Conservation (phyloP, 2,888 invertebrate genomes). For the Sphaerophoria taeniata region DNA sequence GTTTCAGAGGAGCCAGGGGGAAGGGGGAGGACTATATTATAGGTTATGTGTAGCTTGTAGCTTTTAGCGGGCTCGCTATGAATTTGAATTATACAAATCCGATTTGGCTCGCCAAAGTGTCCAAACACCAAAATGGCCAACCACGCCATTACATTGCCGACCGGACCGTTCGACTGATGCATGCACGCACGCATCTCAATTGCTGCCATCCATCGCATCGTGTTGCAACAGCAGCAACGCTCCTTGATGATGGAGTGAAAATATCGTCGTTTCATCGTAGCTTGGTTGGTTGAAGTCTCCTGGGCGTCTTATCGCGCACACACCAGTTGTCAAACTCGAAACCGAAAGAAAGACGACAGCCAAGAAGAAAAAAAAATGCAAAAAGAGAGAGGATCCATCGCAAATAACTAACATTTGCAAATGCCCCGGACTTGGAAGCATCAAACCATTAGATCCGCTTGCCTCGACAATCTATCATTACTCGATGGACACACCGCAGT, state of each 20-base stretch:
- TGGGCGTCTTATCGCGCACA: constrained; percentile 65
- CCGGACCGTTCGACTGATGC: constrained; percentile 61
- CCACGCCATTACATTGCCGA: constrained; percentile 46
- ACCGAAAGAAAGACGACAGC: constrained; percentile 43
- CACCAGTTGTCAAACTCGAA: constrained; percentile 43
- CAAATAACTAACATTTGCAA: constrained; percentile 70
- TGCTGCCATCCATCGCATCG: constrained; percentile 50
- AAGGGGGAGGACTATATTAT: not conserved
- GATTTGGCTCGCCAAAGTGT: constrained; percentile 69
- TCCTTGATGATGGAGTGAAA: constrained; percentile 55
- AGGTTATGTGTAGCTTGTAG: not conserved
- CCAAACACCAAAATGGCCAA: constrained; percentile 67
- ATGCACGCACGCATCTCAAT: constrained; percentile 73
- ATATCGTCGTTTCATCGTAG: constrained; percentile 45
- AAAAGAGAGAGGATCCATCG: constrained; percentile 54
- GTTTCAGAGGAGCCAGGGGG: too few species aligned
- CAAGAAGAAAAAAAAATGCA: not conserved
- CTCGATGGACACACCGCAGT: constrained; percentile 57
- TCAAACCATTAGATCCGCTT: constrained; percentile 73
- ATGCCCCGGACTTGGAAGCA: constrained; percentile 45
- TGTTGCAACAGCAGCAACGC: constrained; percentile 3
- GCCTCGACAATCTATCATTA: constrained; percentile 73
- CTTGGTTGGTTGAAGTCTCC: constrained; percentile 17
- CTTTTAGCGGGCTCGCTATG: constrained; percentile 10
- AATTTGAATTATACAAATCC: constrained; percentile 66